Evolutionary conservation across 2,113 vertebrate species (phyloP).

Genomic region (Anarhynchus alexandrinus): DNA sequence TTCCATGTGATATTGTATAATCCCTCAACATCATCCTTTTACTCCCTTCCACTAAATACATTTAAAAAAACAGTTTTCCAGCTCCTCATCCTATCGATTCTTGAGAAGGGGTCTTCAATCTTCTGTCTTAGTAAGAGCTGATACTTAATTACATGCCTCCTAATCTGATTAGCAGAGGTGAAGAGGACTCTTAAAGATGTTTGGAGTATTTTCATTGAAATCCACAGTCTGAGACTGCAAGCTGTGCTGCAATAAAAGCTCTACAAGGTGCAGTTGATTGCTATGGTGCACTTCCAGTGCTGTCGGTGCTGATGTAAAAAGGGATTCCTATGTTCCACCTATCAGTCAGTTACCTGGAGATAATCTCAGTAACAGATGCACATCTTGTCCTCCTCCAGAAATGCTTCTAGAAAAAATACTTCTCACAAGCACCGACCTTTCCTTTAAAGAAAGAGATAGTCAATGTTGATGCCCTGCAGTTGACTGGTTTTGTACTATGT

Average conservation of each 20-base stretch:
- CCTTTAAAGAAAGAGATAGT: background rate
- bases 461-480: background rate
- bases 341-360: background rate
- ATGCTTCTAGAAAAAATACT: background rate
- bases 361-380: background rate
- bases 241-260: background rate
- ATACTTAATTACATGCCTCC: background rate
- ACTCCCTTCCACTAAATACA: background rate
- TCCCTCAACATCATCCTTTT: background rate
- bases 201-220: background rate
- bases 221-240: background rate
- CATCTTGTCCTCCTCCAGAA: background rate
- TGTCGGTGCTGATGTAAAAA: rapidly evolving
- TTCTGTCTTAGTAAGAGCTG: background rate
- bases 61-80: background rate
- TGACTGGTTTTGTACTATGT: background rate
- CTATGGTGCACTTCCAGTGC: rapidly evolving
- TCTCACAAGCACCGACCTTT: background rate
- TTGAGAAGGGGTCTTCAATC: background rate
- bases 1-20: background rate
- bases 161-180: background rate
- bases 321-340: background rate
- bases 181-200: background rate
- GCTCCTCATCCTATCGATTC: background rate
- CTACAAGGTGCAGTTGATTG: background rate